These are phyloP conservation scores for Rapana venosa DNA, from an alignment of 2,888 invertebrate species.

Conservation along the genomic window DNA sequence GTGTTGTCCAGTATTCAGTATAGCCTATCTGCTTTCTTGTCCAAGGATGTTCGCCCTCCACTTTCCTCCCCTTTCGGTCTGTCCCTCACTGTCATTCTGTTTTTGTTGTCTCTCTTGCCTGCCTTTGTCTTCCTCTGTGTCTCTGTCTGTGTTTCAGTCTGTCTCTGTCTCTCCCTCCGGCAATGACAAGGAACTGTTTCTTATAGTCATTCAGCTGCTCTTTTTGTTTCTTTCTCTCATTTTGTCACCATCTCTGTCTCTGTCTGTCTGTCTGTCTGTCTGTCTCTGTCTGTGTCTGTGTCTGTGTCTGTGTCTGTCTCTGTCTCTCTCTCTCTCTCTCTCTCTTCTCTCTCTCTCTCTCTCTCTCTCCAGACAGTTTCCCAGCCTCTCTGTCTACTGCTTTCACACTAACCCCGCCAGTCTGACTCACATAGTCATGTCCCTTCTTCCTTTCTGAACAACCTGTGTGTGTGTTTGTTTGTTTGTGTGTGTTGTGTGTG, in stretches of 20 bases:
- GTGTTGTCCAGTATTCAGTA: no score
- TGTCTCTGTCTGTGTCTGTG: neutral
- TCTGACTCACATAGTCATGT: neutral
- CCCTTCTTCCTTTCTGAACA: neutral
- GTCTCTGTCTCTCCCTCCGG: no score
- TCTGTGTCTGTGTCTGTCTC: neutral
- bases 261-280: conserved; percentile 18
- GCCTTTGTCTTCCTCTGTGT: no score
- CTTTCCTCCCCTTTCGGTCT: no score
- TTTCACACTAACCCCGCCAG: neutral
- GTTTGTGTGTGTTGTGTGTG: neutral
- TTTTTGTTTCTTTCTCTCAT: neutral
- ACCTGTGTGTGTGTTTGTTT: neutral
- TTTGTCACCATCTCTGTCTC: neutral
- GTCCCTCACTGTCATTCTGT: no score
- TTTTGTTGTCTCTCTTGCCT: no score
- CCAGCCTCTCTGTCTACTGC: neutral
- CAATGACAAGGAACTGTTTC: no score
- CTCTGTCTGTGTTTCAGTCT: no score
- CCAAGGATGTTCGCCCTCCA: no score
- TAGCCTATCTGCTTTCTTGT: no score
- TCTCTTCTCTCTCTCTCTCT: neutral
- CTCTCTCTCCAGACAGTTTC: neutral
- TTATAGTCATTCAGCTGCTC: neutral
- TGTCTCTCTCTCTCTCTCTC: neutral